Evolutionary conservation across 2,113 vertebrate species (phyloP), one percentile per base, ranked within the genome.

Genomic region (Athene cunicularia): DNA sequence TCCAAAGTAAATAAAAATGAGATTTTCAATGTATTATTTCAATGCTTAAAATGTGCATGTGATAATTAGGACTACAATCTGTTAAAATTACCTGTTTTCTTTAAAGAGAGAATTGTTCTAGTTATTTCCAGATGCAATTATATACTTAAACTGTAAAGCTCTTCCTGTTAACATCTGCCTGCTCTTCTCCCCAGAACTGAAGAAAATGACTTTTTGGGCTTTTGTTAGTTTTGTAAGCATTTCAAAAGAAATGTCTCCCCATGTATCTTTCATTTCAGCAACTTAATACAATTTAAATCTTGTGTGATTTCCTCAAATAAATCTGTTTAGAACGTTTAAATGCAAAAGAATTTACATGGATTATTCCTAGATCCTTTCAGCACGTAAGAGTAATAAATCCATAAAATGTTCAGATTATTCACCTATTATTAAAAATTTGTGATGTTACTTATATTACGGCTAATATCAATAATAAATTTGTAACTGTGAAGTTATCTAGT

Each of bases 351-450:
- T 80, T 93, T 85, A 67, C 18, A 33, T 19, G 12, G 12, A 49
- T 47, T 92, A 30, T 67, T 91, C n/a, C 47, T 56, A 73, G 33
- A 88, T 73, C 9, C 11, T 43, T 84, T 86, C 63, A 94, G n/a
- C 28, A 37, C 12, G 21, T 70, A 68, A 30, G 12, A 83, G 33
- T 19, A 79, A 75, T 56, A 66, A 90, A 87, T 58, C 27, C 64
- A 84, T 81, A 56, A 87, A 88, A 2, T 56, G 14, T 64, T 86
- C 33, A 60, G 60, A 55, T 62, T 67, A 85, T 94, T 94, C 59
- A 96, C 73, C 43, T 90, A 60, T 88, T 91, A 94, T 88, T 91
- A 81, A 88, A 90, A 93, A 83, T 85, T 86, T 90, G 52, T 60
- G 77, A 74, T 95, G 30, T 1, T 96, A 52, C 73, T 86, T 95